These are phyloP conservation scores for Lasaia peninsularis DNA, from an alignment of 1,140 invertebrate genomes.

Conservation along the genomic window DNA sequence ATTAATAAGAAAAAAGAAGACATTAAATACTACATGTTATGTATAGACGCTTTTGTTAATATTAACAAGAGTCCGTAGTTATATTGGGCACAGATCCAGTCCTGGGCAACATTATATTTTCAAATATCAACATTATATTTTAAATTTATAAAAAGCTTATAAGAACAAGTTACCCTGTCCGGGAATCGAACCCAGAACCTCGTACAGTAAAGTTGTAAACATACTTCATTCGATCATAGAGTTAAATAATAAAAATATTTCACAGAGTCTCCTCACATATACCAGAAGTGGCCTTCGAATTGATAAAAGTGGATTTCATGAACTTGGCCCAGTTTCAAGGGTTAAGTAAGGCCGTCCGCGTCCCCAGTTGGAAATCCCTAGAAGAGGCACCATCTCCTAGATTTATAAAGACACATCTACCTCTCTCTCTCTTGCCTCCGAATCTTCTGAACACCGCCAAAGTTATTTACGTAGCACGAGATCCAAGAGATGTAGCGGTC, in stretches of 20 bases:
- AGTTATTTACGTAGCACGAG: slow-evolving; percentile 87
- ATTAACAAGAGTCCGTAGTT: no score
- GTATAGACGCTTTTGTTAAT: no score
- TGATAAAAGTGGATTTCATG: slow-evolving; percentile 61
- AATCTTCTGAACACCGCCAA: slow-evolving; percentile 49
- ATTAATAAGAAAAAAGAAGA: no score
- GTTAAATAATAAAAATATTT: slow-evolving; percentile 19
- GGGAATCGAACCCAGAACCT: no score
- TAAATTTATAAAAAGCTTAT: no score
- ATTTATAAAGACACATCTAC: slow-evolving; percentile 61
- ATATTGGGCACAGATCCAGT: no score
- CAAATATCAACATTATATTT: no score
- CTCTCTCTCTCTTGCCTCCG: slow-evolving; percentile 57
- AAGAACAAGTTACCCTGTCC: no score
- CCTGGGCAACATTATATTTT: no score
- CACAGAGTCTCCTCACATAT: slow-evolving; percentile 46
- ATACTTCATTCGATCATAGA: no score
- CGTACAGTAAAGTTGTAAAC: no score
- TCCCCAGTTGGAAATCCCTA: slow-evolving; percentile 47
- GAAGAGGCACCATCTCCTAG: slow-evolving; percentile 52
- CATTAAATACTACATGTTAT: no score
- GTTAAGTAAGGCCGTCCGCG: slow-evolving; percentile 34
- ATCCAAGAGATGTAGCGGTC: slow-evolving; percentile 91
- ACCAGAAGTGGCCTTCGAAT: slow-evolving; percentile 49
- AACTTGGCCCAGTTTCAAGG: slow-evolving; percentile 59